These are phyloP conservation scores for Sternotherus odoratus DNA, from an alignment of 2,797 vertebrate species.

Conservation along the genomic window DNA sequence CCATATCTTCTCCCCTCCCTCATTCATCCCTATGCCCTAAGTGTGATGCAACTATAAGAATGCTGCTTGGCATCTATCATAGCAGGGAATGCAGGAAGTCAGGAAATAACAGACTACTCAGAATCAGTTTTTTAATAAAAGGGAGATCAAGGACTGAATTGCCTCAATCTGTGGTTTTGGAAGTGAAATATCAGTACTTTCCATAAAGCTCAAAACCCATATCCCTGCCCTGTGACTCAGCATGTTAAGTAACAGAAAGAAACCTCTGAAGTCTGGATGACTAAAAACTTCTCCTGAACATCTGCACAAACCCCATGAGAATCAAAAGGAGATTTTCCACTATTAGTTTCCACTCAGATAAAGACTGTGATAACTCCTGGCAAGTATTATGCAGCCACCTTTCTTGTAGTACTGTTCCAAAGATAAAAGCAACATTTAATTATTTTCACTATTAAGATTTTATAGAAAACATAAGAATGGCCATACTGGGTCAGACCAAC, in stretches of 20 bases:
- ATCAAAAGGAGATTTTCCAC: neutral
- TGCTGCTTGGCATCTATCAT: neutral
- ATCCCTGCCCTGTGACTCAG: constrained; percentile 69
- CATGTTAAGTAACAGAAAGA: neutral
- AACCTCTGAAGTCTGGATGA: neutral
- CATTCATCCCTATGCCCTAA: neutral
- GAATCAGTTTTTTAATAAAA: fast-evolving
- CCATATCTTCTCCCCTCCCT: fast-evolving
- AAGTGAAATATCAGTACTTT: constrained; percentile 45
- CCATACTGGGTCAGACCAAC: neutral
- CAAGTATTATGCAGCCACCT: neutral
- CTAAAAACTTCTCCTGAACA: neutral
- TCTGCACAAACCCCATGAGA: neutral
- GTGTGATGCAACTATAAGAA: neutral
- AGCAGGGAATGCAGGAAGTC: neutral
- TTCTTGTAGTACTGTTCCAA: neutral
- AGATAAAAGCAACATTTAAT: neutral
- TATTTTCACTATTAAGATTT: neutral
- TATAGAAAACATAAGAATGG: neutral
- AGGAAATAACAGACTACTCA: neutral
- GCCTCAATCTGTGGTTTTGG: constrained; percentile 4
- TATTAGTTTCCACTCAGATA: neutral
- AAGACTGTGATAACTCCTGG: neutral
- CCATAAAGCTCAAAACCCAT: neutral
- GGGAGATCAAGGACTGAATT: neutral